Conservation (phyloP, 2,113 vertebrate species). For the Austrofundulus limnaeus region DNA sequence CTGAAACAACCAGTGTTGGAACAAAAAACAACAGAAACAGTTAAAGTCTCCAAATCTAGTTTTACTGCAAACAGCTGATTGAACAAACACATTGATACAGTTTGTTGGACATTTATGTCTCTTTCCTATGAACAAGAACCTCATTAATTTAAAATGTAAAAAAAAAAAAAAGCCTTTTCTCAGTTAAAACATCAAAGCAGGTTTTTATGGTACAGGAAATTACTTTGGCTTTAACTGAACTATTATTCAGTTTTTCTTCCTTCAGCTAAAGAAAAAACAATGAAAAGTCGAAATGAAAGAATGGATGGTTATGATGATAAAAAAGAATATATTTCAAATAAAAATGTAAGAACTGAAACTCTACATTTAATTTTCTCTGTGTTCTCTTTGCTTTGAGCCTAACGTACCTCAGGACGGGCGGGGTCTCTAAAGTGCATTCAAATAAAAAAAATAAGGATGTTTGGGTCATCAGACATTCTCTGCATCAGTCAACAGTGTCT, state of each 20-base stretch:
- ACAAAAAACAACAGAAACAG: slow-evolving; percentile 17
- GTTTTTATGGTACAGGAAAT: slow-evolving; percentile 42
- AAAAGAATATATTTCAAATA: too few species aligned
- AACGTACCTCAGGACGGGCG: slow-evolving; percentile 60
- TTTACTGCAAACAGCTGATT: slow-evolving; percentile 70
- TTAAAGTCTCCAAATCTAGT: slow-evolving; percentile 40
- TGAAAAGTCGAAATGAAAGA: slow-evolving; percentile 10
- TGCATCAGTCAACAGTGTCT: slow-evolving; percentile 1
- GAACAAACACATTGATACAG: slow-evolving; percentile 63
- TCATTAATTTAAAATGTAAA: slow-evolving; percentile 59
- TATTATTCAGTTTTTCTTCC: slow-evolving; percentile 20
- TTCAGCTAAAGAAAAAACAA: slow-evolving; percentile 17
- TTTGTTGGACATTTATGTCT: slow-evolving; percentile 39
- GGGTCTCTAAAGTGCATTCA: slow-evolving; percentile 73
- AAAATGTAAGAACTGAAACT: background rate
- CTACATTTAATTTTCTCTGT: background rate
- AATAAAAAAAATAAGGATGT: slow-evolving; percentile 44
- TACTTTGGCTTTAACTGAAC: slow-evolving; percentile 40
- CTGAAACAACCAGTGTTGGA: background rate
- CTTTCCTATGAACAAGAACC: slow-evolving; percentile 64
- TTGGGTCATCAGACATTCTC: slow-evolving; percentile 17
- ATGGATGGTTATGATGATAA: background rate
- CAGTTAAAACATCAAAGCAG: slow-evolving; percentile 41
- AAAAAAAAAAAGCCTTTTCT: slow-evolving; percentile 46
- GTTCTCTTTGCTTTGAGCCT: slow-evolving; percentile 16